Base-by-base conservation (phyloP, 1,140 invertebrate species). In the Drosophila triauraria region DNA sequence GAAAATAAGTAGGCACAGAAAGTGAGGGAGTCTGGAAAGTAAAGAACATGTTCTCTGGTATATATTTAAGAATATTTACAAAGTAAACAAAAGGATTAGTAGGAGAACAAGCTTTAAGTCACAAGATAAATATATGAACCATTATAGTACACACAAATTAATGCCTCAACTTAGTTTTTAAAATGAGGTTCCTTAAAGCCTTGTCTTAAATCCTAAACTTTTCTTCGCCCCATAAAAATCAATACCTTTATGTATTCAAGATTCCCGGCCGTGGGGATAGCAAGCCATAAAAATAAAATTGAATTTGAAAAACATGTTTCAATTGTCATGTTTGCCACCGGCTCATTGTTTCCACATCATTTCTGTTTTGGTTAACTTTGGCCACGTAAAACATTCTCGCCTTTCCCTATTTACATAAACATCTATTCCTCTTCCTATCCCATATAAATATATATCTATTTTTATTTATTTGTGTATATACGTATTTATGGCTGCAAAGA, bases 311-410 rank as follows among this genome's bases (percentile, higher is more conserved):
- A 72, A 44, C 69, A 72, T 72, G 67, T 72, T 72, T 72, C 69
- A 72, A 72, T 72, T 72, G 69, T 72, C 69, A 60, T 54, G 51
- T 69, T 51, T 35, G 51, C 67, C 27, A 54, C 13, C 56, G 44
- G 67, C 76, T 78, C 76, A 79, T 79, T 62, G 67, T 79, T 79
- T 79, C 75, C 76, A 71, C 76, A 78, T 78, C 54, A 78, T 78
- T 78, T 79, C 13, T 63, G 54, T 53, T 71, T 78, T 43, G 69
- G 51, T 72, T 72, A 72, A 72, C 69, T 71, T 72, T 72, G 30
- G 30, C 38, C 69, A 42, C 65, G 65, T 67, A 59, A 47, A 64
- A 58, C 75, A 78, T 61, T 61, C 50, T 62, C 75, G 57, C 57
- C 51, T 75, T 56, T 75, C 15, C 43, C 50, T 59, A 78, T 63